Conservation (phyloP, 2,797 vertebrate species). For the Serranus cabrilla region DNA sequence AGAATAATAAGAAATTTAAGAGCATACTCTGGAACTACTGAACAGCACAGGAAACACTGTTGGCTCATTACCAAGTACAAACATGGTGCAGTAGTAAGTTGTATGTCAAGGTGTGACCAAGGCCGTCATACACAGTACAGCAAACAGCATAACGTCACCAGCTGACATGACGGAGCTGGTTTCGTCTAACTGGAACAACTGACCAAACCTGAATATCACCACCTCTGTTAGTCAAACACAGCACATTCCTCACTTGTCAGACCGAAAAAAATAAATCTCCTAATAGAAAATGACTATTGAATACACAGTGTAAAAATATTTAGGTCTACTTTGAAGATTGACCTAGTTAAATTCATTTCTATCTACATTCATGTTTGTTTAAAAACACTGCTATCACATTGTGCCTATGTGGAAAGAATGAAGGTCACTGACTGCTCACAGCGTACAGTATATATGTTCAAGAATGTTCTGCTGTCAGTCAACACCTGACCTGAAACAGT, state of each 20-base stretch:
- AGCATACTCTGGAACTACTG: not conserved
- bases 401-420: constrained; percentile 6
- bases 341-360: constrained; percentile 1
- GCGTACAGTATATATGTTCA: not conserved
- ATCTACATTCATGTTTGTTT: not conserved
- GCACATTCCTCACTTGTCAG: constrained; percentile 79
- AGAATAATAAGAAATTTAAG: not conserved
- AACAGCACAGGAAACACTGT: not conserved
- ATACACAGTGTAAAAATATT: constrained; percentile 5
- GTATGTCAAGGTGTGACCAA: constrained; percentile 57
- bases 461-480: not conserved
- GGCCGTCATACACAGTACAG: constrained; percentile 40
- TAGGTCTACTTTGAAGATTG: constrained; percentile 21
- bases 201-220: constrained; percentile 80
- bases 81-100: constrained; percentile 35
- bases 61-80: constrained; percentile 24
- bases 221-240: constrained; percentile 68
- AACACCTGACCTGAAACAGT: constrained; percentile 21
- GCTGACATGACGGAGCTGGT: constrained; percentile 64
- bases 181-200: constrained; percentile 82
- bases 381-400: not conserved
- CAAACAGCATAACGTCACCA: constrained; percentile 66
- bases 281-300: not conserved
- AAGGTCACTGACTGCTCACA: not conserved
- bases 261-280: constrained; percentile 23